A percentile compares a stretch with the other conserved stretches of the same genome.
phyloP scores from a whole-genome alignment of 2,888 invertebrate genomes.

The Brachyopa scutellaris region DNA sequence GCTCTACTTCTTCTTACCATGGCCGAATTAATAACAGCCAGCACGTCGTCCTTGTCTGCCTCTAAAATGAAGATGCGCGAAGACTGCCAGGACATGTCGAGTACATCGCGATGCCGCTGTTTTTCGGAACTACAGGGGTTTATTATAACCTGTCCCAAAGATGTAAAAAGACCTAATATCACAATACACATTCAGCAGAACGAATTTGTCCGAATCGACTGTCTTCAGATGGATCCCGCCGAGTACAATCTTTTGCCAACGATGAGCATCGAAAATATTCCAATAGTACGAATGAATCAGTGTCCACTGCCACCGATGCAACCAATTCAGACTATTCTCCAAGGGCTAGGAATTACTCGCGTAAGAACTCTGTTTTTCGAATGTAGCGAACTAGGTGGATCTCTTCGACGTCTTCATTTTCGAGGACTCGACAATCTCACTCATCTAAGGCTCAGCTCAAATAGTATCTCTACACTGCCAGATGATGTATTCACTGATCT shows the following conservation, averaged over 20 bases:
- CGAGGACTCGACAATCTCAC: constrained; percentile 83
- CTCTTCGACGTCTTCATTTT: constrained; percentile 84
- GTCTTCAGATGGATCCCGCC: constrained; percentile 76
- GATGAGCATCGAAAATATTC: constrained; percentile 77
- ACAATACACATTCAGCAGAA: constrained; percentile 78
- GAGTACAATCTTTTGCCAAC: constrained; percentile 78
- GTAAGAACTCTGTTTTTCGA: constrained; percentile 83
- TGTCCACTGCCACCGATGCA: constrained; percentile 81
- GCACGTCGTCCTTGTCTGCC: constrained; percentile 33
- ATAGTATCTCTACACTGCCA: constrained; percentile 85
- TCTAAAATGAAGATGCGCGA: constrained; percentile 75
- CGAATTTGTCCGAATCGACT: constrained; percentile 79
- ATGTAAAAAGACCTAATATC: constrained; percentile 76
- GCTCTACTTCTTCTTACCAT: constrained; percentile 29
- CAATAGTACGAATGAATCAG: constrained; percentile 78
- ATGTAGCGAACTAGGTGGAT: constrained; percentile 82
- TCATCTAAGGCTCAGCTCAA: constrained; percentile 84
- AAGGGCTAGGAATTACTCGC: constrained; percentile 78
- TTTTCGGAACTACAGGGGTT: constrained; percentile 77
- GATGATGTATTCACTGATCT: constrained; percentile 85
- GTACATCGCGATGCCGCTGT: constrained; percentile 77
- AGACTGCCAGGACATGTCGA: constrained; percentile 77
- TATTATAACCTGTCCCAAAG: constrained; percentile 79
- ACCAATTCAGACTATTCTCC: constrained; percentile 81
- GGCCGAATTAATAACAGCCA: constrained; percentile 32